These are phyloP conservation scores for Anastrepha obliqua DNA, from an alignment of 1,140 invertebrate species.

Conservation along the genomic window DNA sequence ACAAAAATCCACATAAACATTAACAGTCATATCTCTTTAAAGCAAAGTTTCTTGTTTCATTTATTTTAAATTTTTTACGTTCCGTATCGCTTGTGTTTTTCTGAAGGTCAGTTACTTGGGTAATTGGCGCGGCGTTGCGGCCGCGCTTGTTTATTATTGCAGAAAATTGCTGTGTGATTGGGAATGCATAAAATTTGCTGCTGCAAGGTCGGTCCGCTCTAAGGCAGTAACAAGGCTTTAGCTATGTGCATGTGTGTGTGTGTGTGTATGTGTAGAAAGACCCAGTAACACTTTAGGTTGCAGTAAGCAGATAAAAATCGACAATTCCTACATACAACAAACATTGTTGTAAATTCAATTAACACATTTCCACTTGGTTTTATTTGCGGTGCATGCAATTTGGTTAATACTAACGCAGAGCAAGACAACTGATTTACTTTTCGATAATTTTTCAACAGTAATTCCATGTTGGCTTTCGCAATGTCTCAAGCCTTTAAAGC, in stretches of 20 bases:
- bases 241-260: too few relatives aligned
- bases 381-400: background rate
- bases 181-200: slow-evolving; percentile 4
- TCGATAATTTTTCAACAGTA: background rate
- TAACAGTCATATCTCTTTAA: too few relatives aligned
- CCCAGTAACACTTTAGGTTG: background rate
- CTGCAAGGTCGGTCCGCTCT: background rate
- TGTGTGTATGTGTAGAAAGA: too few relatives aligned
- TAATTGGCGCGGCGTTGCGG: background rate
- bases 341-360: background rate
- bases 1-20: background rate
- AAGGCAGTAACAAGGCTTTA: background rate
- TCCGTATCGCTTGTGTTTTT: background rate
- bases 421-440: background rate
- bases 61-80: background rate
- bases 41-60: background rate
- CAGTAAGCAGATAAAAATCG: slow-evolving; percentile 1
- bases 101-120: background rate
- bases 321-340: background rate
- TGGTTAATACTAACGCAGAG: background rate
- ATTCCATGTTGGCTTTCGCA: background rate
- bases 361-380: slow-evolving; percentile 1
- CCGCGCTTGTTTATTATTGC: background rate
- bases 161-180: slow-evolving; percentile 39
- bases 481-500: too few relatives aligned